Conservation (phyloP, 2,113 vertebrate species). For the Semnornis frantzii region DNA sequence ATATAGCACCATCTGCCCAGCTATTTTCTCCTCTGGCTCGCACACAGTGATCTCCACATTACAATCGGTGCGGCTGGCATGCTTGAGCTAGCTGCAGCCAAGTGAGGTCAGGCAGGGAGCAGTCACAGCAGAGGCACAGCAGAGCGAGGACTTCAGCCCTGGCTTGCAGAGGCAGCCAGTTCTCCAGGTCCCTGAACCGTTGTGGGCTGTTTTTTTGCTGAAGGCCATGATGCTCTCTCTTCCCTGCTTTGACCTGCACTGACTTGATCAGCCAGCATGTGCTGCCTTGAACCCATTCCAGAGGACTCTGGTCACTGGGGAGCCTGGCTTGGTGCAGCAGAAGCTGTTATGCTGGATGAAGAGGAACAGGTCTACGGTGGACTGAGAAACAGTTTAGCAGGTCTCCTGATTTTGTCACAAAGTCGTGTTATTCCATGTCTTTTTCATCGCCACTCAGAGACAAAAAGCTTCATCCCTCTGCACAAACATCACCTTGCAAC, state of each 20-base stretch:
- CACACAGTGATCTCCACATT: conserved; percentile 29
- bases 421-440: not conserved
- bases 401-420: too few species aligned
- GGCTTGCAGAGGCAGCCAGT: not conserved
- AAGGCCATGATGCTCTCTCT: not conserved
- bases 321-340: not conserved
- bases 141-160: not conserved
- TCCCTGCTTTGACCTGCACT: conserved; percentile 25
- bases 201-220: not conserved
- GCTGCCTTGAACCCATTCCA: not conserved
- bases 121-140: not conserved
- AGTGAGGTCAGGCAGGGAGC: not conserved
- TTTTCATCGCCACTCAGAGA: not conserved
- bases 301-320: not conserved
- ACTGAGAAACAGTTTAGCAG: not conserved
- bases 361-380: not conserved
- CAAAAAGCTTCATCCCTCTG: not conserved
- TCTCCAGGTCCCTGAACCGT: not conserved
- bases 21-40: conserved; percentile 55
- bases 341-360: too few species aligned
- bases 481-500: not conserved
- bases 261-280: not conserved
- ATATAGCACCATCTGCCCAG: conserved; percentile 58
- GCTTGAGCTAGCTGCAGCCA: conserved; percentile 34
- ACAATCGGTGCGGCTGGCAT: conserved; percentile 46